Conservation (phyloP, 2,888 invertebrate genomes). For the Calameuta pallipes region DNA sequence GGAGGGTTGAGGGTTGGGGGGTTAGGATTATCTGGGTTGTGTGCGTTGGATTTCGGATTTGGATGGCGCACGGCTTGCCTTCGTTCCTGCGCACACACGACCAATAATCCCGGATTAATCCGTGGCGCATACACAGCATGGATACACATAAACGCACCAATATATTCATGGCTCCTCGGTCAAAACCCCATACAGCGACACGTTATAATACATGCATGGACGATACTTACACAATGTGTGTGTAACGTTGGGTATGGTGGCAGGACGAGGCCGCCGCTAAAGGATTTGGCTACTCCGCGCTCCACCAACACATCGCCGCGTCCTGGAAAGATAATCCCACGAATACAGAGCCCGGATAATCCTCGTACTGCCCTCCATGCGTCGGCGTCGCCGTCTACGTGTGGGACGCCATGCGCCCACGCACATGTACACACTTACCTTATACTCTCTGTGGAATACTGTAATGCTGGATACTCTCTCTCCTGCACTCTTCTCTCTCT, state of each 20-base stretch:
- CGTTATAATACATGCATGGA: not conserved
- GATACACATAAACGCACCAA: slow-evolving; percentile 11
- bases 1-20: slow-evolving; percentile 20
- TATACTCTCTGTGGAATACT: slow-evolving; percentile 27
- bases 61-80: slow-evolving; percentile 45
- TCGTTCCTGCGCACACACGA: slow-evolving; percentile 46
- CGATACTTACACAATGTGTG: slow-evolving; percentile 6
- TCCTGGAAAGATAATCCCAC: slow-evolving; percentile 59
- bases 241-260: slow-evolving; percentile 26
- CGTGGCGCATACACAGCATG: slow-evolving; percentile 41
- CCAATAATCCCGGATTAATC: slow-evolving; percentile 63
- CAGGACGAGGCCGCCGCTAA: slow-evolving; percentile 44
- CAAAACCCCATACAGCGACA: slow-evolving; percentile 31
- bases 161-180: slow-evolving; percentile 33
- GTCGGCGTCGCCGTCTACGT: slow-evolving; percentile 28
- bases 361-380: slow-evolving; percentile 50
- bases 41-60: slow-evolving; percentile 65
- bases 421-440: slow-evolving; percentile 24
- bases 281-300: slow-evolving; percentile 55
- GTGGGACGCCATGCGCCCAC: not conserved
- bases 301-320: slow-evolving; percentile 32
- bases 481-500: slow-evolving; percentile 1
- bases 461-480: slow-evolving; percentile 24
- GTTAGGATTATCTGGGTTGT: slow-evolving; percentile 48
- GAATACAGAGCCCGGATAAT: slow-evolving; percentile 63